A percentile compares a stretch with the other conserved stretches of the same genome.
These are phyloP conservation scores for Callorhinus ursinus DNA, from an alignment of 2,113 vertebrate species.

Conservation along the genomic window DNA sequence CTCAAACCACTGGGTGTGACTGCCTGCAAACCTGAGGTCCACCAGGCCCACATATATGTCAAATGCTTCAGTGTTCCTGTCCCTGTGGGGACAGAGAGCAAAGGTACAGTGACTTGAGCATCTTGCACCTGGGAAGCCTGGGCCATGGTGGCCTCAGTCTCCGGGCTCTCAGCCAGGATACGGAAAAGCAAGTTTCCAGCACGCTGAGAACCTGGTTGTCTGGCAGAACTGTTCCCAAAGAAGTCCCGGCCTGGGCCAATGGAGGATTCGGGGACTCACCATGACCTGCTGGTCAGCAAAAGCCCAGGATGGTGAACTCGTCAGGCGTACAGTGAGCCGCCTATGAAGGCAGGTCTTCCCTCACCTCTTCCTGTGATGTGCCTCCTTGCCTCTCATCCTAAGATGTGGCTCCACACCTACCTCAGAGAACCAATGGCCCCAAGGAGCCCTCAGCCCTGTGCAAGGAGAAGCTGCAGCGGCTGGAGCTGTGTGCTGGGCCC, in stretches of 20 bases:
- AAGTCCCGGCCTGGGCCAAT: not conserved
- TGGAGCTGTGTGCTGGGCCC: not conserved
- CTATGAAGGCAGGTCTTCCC: not conserved
- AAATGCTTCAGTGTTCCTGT: not conserved
- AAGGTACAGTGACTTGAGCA: not conserved
- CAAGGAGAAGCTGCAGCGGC: not conserved
- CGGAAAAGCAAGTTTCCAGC: not conserved
- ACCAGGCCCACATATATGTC: conserved; percentile 68
- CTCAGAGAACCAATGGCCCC: too few relatives aligned
- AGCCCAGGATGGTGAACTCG: not conserved
- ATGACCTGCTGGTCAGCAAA: too few relatives aligned
- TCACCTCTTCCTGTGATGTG: too few relatives aligned
- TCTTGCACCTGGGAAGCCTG: not conserved
- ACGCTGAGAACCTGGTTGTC: not conserved
- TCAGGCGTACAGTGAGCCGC: not conserved
- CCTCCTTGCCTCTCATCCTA: not conserved
- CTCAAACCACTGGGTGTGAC: conserved; percentile 70
- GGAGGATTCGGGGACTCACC: not conserved
- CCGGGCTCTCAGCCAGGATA: not conserved
- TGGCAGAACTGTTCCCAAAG: not conserved
- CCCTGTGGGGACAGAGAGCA: conserved; percentile 18
- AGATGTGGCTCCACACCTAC: not conserved
- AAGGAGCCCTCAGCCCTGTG: not conserved
- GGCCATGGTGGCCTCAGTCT: not conserved
- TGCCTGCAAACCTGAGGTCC: not conserved